Evolutionary conservation across 2,797 vertebrate genomes (phyloP).

Genomic region (Lutjanus argentimaculatus): DNA sequence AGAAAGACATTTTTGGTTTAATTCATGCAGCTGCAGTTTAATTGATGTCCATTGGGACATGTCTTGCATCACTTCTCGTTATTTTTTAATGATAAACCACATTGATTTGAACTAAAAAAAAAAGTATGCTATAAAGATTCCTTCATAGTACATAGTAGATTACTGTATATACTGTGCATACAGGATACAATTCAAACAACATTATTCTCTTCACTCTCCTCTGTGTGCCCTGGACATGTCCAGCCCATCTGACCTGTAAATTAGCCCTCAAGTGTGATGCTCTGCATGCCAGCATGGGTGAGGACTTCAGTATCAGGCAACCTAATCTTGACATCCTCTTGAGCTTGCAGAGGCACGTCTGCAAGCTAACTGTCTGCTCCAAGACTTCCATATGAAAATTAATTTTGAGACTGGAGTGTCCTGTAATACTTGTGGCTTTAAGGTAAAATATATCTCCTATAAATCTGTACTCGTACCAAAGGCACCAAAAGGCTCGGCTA

Average conservation of each 20-base stretch:
- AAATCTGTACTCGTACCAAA: slow-evolving; percentile 18
- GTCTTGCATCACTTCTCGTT: neutral
- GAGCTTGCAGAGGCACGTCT: slow-evolving; percentile 25
- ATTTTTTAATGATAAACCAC: neutral
- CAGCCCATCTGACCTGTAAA: slow-evolving; percentile 10
- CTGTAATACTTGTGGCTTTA: slow-evolving; percentile 2
- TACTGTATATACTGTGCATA: no score
- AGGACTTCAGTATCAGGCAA: slow-evolving; percentile 8
- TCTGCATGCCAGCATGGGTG: neutral
- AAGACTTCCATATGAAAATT: slow-evolving; percentile 17
- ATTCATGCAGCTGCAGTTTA: no score
- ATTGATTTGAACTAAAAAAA: no score
- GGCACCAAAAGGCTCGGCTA: slow-evolving; percentile 11
- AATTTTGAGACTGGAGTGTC: neutral
- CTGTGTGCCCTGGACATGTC: neutral
- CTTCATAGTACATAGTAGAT: neutral
- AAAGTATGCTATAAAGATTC: neutral
- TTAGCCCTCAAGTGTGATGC: neutral
- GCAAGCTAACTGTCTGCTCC: neutral
- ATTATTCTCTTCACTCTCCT: neutral
- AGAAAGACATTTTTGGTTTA: no score
- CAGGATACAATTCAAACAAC: neutral
- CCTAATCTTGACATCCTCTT: neutral
- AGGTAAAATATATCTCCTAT: slow-evolving; percentile 15
- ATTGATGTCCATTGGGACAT: no score